These are phyloP conservation scores for Chydorus sphaericus DNA, from an alignment of 2,888 invertebrate species.

Conservation along the genomic window DNA sequence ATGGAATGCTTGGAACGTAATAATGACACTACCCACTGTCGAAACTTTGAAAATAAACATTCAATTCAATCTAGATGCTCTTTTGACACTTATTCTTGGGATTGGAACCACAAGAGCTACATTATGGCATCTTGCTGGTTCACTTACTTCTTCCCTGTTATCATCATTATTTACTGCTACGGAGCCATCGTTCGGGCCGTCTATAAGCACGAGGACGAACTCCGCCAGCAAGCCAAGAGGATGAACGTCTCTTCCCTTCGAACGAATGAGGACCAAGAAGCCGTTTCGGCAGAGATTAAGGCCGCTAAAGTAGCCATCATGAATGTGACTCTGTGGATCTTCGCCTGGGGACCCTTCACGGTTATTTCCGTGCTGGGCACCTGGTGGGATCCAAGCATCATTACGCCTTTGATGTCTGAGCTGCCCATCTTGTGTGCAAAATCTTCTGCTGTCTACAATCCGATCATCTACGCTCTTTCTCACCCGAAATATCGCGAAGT, in stretches of 20 bases:
- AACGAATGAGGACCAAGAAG: slow-evolving; percentile 15
- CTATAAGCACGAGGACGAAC: slow-evolving; percentile 21
- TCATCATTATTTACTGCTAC: slow-evolving; percentile 43
- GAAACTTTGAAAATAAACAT: background rate
- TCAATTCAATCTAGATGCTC: slow-evolving; percentile 9
- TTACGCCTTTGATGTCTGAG: slow-evolving; percentile 21
- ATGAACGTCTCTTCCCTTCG: slow-evolving; percentile 24
- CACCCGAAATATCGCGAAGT: slow-evolving; percentile 21
- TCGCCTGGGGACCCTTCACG: slow-evolving; percentile 29
- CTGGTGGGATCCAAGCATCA: slow-evolving; percentile 20
- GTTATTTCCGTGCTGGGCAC: slow-evolving; percentile 22
- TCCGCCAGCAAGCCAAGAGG: slow-evolving; percentile 24
- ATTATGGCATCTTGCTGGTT: slow-evolving; percentile 39
- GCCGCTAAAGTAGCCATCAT: slow-evolving; percentile 23
- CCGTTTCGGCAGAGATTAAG: slow-evolving; percentile 16
- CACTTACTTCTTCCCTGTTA: slow-evolving; percentile 35
- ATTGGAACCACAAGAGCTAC: slow-evolving; percentile 38
- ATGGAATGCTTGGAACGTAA: slow-evolving; percentile 37
- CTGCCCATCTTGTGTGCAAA: slow-evolving; percentile 29
- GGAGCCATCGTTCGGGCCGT: slow-evolving; percentile 38
- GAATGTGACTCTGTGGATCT: slow-evolving; percentile 26
- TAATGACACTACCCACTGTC: background rate
- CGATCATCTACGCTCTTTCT: slow-evolving; percentile 21
- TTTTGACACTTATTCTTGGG: slow-evolving; percentile 38
- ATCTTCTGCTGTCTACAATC: slow-evolving; percentile 27